These are phyloP conservation scores for Bungarus multicinctus DNA, from an alignment of 2,113 vertebrate species.

Conservation along the genomic window DNA sequence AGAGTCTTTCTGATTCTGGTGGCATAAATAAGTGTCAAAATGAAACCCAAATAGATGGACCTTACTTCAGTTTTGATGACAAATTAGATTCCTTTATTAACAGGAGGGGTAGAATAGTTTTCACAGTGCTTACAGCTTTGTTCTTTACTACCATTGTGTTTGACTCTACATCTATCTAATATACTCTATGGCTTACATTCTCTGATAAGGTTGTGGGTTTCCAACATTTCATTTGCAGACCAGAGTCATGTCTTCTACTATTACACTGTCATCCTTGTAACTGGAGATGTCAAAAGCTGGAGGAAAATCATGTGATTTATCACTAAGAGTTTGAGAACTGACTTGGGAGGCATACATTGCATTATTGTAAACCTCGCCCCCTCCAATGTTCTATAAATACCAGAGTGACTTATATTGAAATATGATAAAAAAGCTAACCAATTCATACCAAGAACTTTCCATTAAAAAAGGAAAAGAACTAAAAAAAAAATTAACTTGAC, in stretches of 20 bases:
- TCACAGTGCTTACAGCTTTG: not conserved
- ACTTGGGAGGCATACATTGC: not conserved
- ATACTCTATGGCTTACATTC: not conserved
- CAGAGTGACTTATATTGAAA: not conserved
- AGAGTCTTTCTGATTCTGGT: not conserved
- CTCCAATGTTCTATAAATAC: not conserved
- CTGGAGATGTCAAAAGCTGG: not conserved
- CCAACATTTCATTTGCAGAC: not conserved
- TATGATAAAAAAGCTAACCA: not conserved
- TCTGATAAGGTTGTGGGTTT: not conserved
- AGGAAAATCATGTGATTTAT: not conserved
- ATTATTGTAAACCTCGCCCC: not conserved
- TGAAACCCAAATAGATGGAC: not conserved
- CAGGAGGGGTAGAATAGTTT: not conserved
- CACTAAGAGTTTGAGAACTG: not conserved
- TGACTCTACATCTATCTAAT: not conserved
- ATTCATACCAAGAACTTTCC: not conserved
- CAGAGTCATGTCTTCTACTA: not conserved
- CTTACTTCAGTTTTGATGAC: not conserved
- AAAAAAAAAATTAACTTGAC: not conserved
- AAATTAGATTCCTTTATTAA: not conserved
- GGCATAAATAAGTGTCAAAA: not conserved
- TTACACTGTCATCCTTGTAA: not conserved
- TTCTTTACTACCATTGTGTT: not conserved
- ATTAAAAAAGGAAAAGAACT: not conserved